Percentiles rank a stretch among this genome's conserved stretches.
These are phyloP conservation scores for Galeopsomyia nigrocyanea DNA, from an alignment of 2,888 invertebrate genomes.

Conservation along the genomic window DNA sequence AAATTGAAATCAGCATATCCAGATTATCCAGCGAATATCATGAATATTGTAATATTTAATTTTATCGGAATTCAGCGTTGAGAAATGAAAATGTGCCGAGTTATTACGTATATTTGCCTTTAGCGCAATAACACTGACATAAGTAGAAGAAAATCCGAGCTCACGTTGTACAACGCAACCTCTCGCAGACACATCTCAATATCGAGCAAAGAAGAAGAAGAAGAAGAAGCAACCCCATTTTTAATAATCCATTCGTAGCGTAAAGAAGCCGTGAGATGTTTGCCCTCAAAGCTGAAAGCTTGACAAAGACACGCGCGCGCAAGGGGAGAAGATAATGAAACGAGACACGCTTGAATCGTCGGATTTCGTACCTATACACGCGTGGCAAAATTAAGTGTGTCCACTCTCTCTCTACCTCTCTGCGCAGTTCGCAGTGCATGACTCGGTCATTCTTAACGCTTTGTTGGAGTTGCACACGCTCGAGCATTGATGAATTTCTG, in stretches of 20 bases:
- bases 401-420: background rate
- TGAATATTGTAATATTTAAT: too few relatives aligned
- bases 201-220: background rate
- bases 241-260: constrained; percentile 15
- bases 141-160: background rate
- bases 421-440: background rate
- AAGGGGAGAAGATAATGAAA: too few relatives aligned
- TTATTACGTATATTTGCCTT: too few relatives aligned
- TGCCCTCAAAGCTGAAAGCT: constrained; percentile 12
- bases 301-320: background rate
- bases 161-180: background rate
- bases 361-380: constrained; percentile 9
- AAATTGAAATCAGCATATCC: background rate
- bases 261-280: constrained; percentile 8
- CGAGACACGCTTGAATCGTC: background rate
- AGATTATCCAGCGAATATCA: too few relatives aligned
- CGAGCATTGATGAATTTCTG: constrained; percentile 4
- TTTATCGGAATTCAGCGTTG: too few relatives aligned
- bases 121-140: too few relatives aligned
- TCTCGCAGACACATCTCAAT: background rate
- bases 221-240: constrained; percentile 6
- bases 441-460: background rate
- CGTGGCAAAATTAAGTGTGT: constrained; percentile 18
- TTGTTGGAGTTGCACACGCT: constrained; percentile 1
- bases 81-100: too few relatives aligned